Base-by-base conservation (phyloP, 2,888 invertebrate species). In the Meliscaeva auricollis region DNA sequence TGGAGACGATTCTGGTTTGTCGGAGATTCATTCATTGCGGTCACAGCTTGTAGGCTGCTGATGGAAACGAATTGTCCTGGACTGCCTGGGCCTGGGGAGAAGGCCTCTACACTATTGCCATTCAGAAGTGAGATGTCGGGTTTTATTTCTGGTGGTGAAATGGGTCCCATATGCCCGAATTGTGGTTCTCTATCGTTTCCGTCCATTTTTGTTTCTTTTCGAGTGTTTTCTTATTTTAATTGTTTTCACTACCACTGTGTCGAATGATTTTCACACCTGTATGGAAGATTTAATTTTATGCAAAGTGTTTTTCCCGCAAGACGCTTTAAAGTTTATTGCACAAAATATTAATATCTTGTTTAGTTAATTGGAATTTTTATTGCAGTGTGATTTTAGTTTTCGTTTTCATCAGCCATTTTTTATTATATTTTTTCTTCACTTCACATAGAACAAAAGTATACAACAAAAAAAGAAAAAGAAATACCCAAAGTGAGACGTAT, bases 81-180 rank as follows among this genome's bases (percentile, higher is more conserved):
- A 79, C 92, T 92, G 11, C 90, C 91, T 15, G 92, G 91, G 68
- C 92, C 92, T 4, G 92, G 92, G 32, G 92, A 92, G 77, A 93
- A 93, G 48, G 93, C 92, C 74, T 93, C 93, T 68, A 93, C 93
- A 80, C 92, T 92, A 87, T 91, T 92, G 75, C 93, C 92, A 88
- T 93, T 94, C 88, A 97, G 92, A 90, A 95, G 94, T 66, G 96
- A 96, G 74, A 97, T 96, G 92, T 98, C 97, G 84, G 97, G 97
- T 92, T 98, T 98, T 94, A 97, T 95, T 93, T 98, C 97, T 88
- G 97, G 94, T 66, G 97, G 97, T 88, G 97, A 97, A 93, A 97
- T 94, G 91, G 96, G 94, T 89, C 95, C 91, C 82, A 89, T 87
- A 92, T 97, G 94, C 89, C 95, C 91, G 82, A 91, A 92, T 52